Percentiles rank a stretch among this genome's conserved stretches.
Conservation (phyloP, 2,888 invertebrate genomes). For the Diploptera punctata region DNA sequence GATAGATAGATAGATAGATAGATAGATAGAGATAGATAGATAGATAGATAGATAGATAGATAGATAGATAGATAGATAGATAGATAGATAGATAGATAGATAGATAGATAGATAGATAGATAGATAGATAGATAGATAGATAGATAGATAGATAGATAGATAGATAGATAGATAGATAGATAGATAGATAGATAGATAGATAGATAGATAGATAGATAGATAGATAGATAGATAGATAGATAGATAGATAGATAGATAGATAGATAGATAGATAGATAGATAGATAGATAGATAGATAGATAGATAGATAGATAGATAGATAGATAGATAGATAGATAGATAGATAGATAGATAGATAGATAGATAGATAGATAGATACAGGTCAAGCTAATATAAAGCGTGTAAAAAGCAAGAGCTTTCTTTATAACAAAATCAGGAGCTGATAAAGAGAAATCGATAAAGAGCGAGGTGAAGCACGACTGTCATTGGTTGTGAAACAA, state of each 20-base stretch:
- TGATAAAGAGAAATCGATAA: too few species aligned
- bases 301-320: neutral
- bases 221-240: neutral
- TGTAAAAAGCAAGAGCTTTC: too few species aligned
- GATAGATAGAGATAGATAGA: too few species aligned
- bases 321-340: neutral
- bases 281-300: neutral
- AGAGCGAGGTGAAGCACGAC: too few species aligned
- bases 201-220: neutral
- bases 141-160: neutral
- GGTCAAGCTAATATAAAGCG: too few species aligned
- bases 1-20: too few species aligned
- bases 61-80: neutral
- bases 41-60: neutral
- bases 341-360: neutral
- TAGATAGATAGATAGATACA: neutral
- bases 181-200: neutral
- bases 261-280: neutral
- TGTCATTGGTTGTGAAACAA: too few species aligned
- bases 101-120: neutral
- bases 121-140: neutral
- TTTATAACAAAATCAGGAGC: too few species aligned
- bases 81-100: neutral
- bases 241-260: neutral
- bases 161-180: neutral